These are phyloP conservation scores for Vimba vimba DNA, from an alignment of 2,113 vertebrate species.

Conservation along the genomic window DNA sequence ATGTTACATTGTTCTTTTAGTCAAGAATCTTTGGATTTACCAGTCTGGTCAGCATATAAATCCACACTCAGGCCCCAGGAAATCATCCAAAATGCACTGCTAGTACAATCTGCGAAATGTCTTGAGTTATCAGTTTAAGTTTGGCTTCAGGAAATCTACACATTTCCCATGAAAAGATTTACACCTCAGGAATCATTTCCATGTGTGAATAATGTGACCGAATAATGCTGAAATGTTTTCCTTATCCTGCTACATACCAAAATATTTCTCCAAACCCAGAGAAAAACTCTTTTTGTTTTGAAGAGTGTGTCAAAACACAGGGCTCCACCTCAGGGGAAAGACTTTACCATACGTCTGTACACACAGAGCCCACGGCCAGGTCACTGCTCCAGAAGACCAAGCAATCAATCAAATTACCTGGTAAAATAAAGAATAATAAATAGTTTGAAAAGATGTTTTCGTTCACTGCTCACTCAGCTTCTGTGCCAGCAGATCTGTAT, in stretches of 20 bases:
- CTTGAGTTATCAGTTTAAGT: conserved; percentile 60
- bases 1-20: conserved; percentile 24
- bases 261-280: conserved; percentile 55
- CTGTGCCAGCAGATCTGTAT: conserved; percentile 44
- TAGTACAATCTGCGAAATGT: conserved; percentile 51
- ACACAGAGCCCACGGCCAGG: conserved; percentile 32
- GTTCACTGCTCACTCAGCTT: conserved; percentile 32
- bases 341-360: conserved; percentile 32
- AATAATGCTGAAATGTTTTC: conserved; percentile 43
- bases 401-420: conserved; percentile 48
- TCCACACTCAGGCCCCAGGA: conserved; percentile 31
- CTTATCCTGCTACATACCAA: conserved; percentile 46
- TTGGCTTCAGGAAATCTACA: conserved; percentile 60
- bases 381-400: conserved; percentile 34
- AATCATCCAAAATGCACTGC: conserved; percentile 42
- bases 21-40: conserved; percentile 48
- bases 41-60: conserved; percentile 45
- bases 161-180: conserved; percentile 66
- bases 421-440: conserved; percentile 42
- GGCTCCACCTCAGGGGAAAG: conserved; percentile 42
- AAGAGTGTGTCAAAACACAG: conserved; percentile 52
- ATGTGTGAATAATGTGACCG: conserved; percentile 60
- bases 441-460: conserved; percentile 43
- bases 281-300: conserved; percentile 54
- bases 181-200: conserved; percentile 61